Conservation (phyloP, 2,113 vertebrate genomes). For the Fregata magnificens region DNA sequence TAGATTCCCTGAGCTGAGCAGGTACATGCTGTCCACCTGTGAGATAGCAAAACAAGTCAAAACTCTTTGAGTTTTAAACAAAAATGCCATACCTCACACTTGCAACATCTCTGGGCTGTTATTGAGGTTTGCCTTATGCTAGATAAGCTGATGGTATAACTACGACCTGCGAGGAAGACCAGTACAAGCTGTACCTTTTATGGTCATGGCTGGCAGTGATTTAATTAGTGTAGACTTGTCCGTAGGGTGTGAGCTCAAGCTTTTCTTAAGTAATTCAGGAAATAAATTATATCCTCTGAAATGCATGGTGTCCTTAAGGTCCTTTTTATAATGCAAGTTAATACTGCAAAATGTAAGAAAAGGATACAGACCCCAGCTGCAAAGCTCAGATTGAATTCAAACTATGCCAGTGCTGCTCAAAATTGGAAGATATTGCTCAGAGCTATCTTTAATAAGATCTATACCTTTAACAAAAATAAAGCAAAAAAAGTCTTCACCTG, state of each 20-base stretch:
- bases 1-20: background rate
- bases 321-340: background rate
- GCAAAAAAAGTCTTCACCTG: background rate
- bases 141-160: background rate
- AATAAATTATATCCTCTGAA: background rate
- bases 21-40: background rate
- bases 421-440: background rate
- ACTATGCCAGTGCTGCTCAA: background rate
- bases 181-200: background rate
- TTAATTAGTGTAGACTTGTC: slow-evolving; percentile 5
- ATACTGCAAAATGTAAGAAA: background rate
- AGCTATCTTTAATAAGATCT: background rate
- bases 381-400: slow-evolving; percentile 12
- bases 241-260: background rate
- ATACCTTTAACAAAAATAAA: background rate
- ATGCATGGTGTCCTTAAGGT: background rate
- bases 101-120: background rate
- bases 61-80: background rate
- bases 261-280: slow-evolving; percentile 1
- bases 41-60: background rate
- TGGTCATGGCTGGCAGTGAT: background rate
- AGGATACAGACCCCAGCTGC: background rate
- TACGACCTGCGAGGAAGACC: background rate
- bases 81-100: background rate
- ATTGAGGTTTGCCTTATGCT: background rate